phyloP scores from a whole-genome alignment of 2,888 invertebrate genomes.

The Leptinotarsa juncta region DNA sequence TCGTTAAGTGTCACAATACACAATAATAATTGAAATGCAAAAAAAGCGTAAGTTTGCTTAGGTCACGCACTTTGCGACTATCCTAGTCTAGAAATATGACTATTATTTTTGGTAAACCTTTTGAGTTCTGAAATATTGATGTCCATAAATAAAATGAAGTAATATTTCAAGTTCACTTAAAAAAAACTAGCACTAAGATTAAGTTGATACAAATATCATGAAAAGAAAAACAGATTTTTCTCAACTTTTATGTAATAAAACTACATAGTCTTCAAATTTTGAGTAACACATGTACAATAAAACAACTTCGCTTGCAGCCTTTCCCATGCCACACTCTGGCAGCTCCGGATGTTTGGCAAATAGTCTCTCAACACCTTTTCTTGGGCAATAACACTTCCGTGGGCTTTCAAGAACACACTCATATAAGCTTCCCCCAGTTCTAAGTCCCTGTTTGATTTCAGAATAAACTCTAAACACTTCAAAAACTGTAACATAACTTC shows the following conservation, averaged over 20 bases:
- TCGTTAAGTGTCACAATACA: no score
- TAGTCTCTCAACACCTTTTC: slow-evolving; percentile 69
- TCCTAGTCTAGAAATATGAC: no score
- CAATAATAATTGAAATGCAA: no score
- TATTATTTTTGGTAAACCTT: no score
- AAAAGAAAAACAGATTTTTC: background rate
- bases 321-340: slow-evolving; percentile 74
- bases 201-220: no score
- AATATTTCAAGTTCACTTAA: no score
- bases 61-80: no score
- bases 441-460: slow-evolving; percentile 83
- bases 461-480: slow-evolving; percentile 76
- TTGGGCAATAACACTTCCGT: slow-evolving; percentile 73
- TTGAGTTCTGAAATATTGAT: no score
- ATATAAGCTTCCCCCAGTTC: slow-evolving; percentile 93
- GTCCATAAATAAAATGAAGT: no score
- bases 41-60: no score
- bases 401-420: slow-evolving; percentile 86
- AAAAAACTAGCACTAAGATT: no score
- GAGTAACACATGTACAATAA: slow-evolving; percentile 81
- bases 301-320: slow-evolving; percentile 76
- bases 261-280: slow-evolving; percentile 75
- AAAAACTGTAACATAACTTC: slow-evolving; percentile 83
- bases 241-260: slow-evolving; percentile 11
- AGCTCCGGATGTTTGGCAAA: slow-evolving; percentile 71